Evolutionary conservation across 2,113 vertebrate genomes (phyloP), one percentile per base, ranked within the genome.

Genomic region (Agelaius tricolor): DNA sequence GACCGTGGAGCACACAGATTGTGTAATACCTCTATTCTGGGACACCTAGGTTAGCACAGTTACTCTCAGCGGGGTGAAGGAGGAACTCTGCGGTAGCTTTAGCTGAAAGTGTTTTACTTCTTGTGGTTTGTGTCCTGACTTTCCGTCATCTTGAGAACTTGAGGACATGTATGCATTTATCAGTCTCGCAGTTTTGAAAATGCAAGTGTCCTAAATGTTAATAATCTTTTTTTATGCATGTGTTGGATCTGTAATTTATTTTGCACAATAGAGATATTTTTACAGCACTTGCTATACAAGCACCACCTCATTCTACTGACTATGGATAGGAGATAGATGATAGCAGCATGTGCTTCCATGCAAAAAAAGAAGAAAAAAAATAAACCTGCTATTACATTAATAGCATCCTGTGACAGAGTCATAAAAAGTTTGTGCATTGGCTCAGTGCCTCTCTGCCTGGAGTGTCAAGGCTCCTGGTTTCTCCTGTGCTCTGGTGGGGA

Each of bases 121-220:
- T 87, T 44, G 67, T 82, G 67, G 66, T 93, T 84, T 93, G 43
- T 90, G 82, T 90, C 89, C 79, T 80, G 86, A 89, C 73, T 96
- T 92, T 72, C 65, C 87, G 91, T 94, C 96, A 83, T 95, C 73
- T 74, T 75, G 84, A 83, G 91, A 91, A 76, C 86, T 91, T 67
- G 90, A 95, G 87, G 90, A 72, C 54, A 47, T 57, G 24, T 7
- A 51, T 90, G 84, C 66, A 62, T 94, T 93, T 81, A 80, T 93
- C 76, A 72, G 54, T 80, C 31, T 96, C 86, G 84, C 66, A 77
- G 79, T 85, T 96, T 89, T 87, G 84, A 96, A 96, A 97, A 95
- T 73, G 87, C 68, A 81, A 87, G 6, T 66, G 31, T 94, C 94
- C 59, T 94, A 91, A 96, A 96, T 88, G 76, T 93, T 96, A 90